These are phyloP conservation scores for Cephalopachus bancanus DNA, from an alignment of 2,797 vertebrate species.

Conservation along the genomic window DNA sequence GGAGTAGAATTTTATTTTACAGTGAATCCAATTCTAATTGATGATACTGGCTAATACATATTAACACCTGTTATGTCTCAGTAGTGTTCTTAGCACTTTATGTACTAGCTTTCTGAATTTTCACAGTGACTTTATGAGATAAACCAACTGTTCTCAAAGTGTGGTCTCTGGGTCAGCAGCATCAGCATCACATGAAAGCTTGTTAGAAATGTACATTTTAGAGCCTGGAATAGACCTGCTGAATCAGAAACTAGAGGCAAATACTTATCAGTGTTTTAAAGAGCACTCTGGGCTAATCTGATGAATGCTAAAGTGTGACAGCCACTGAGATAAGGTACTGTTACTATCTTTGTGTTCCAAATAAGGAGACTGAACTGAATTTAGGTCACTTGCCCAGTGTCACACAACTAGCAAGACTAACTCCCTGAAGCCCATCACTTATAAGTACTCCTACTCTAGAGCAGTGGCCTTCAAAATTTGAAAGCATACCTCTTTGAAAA, in stretches of 20 bases:
- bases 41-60: neutral
- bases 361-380: neutral
- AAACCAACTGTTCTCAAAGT: neutral
- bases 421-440: neutral
- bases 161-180: neutral
- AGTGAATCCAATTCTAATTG: neutral
- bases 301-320: neutral
- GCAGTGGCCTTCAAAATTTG: neutral
- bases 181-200: neutral
- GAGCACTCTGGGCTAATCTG: no score
- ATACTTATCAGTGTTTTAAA: neutral
- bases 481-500: neutral
- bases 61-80: neutral
- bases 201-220: neutral
- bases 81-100: neutral
- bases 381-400: neutral
- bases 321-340: neutral
- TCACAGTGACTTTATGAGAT: neutral
- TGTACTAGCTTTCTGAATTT: neutral
- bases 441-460: neutral
- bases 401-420: neutral
- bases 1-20: neutral
- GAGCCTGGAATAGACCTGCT: neutral
- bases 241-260: neutral
- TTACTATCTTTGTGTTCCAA: neutral